Base-by-base conservation (phyloP, 2,113 vertebrate species). In the Ranitomeya variabilis region DNA sequence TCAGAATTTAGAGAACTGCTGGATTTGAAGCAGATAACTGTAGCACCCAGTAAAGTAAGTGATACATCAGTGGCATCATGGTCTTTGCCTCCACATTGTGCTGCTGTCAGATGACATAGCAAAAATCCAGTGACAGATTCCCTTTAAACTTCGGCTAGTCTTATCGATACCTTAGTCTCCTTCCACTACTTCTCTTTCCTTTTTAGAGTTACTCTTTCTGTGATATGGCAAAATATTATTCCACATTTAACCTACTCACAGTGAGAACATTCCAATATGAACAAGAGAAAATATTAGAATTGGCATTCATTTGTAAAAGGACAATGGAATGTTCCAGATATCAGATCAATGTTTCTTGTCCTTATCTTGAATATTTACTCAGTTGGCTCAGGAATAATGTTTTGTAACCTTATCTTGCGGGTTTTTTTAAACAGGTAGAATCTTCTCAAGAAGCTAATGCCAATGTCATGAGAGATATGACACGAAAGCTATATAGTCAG, bases 381-480 rank as follows among this genome's bases (percentile, higher is more conserved):
- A 55, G 45, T 2, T 66, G 9, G n/a, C 19, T 21, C 19, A n/a
- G 3, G 71, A 51, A 73, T 73, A 18, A 26, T 60, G 14, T 81
- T 60, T 18, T 52, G 37, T 90, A 15, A 76, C 73, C 45, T 18
- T 45, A 26, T n/a, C n/a, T 74, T 69, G 1, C 37, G 37, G 26
- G 26, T 45, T 45, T 45, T 14, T 88, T 83, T 80, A 86, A 9
- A 77, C 59, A 99, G 98, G 95, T 98, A 92, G 97, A 98, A 91
- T 94, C 96, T 0, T 96, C 97, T 0, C 96, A 93, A 82, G 97
- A 97, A 92, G 96, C 96, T 89, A 97, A 94, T 31, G 94, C 92
- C 0, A 95, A 95, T 91, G 96, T 95, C 7, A 92, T 99, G 92
- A 93, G 95, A 80, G 97, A 99, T 90, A 94, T 97, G 94, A 97